Evolutionary conservation across 1,140 invertebrate species (phyloP).

Genomic region (Bradysia coprophila): DNA sequence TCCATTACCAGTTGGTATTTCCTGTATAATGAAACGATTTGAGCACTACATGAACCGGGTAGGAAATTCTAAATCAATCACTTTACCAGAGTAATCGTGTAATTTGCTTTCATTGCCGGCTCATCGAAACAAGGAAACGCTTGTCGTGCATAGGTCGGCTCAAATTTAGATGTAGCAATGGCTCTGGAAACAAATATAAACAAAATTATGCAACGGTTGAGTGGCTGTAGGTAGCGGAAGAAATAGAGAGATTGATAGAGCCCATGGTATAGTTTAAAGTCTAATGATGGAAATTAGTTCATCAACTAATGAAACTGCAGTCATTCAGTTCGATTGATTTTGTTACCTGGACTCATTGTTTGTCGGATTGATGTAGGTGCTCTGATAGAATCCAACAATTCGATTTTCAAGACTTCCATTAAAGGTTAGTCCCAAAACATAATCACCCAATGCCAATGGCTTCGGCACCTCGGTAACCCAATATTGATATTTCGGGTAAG

Average conservation of each 20-base stretch:
- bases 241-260: background rate
- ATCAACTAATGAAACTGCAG: too few species aligned
- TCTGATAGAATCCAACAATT: slow-evolving; percentile 64
- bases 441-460: slow-evolving; percentile 33
- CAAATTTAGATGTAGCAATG: slow-evolving; percentile 81
- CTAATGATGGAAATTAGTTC: slow-evolving; percentile 1
- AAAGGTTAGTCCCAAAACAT: slow-evolving; percentile 43
- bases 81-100: slow-evolving; percentile 54
- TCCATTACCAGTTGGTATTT: slow-evolving; percentile 23
- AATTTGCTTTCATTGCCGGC: slow-evolving; percentile 80
- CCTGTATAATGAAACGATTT: too few species aligned
- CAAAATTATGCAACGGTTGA: slow-evolving; percentile 5
- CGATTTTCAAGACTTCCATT: slow-evolving; percentile 41
- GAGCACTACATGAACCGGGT: slow-evolving; percentile 78
- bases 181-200: slow-evolving; percentile 31
- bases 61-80: slow-evolving; percentile 50
- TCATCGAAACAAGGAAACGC: slow-evolving; percentile 95
- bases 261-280: slow-evolving; percentile 6
- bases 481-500: slow-evolving; percentile 39
- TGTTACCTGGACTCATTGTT: slow-evolving; percentile 38
- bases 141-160: slow-evolving; percentile 79
- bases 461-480: slow-evolving; percentile 36
- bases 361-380: slow-evolving; percentile 40
- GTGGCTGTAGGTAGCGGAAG: slow-evolving; percentile 2
- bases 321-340: too few species aligned